Evolutionary conservation across 2,888 invertebrate species (phyloP), one percentile per base, ranked within the genome.

Genomic region (Holacanthella duospinosa): DNA sequence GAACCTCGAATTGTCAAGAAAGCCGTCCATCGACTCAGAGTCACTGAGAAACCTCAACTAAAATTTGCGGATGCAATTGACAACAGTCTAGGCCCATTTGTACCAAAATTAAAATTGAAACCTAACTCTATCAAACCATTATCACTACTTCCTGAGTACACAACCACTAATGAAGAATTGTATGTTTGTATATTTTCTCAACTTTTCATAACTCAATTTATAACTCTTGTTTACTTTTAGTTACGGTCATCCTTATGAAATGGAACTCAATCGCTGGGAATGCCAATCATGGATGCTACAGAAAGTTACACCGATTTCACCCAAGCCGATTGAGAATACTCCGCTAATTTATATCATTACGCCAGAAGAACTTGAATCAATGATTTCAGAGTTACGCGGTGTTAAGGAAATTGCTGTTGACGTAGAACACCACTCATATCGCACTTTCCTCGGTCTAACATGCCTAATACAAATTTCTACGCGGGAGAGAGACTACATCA

Each of bases 381-480:
- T 95, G 54, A 74, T 89, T 1, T 77, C 82, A 1, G 86, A 87
- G 66, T 79, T 99, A 64, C 59, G 64, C 16, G 29, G 61, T 43
- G 64, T 48, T 2, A 61, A 43, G 21, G 70, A 69, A 61, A 62
- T 71, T 2, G 71, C 66, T 2, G 68, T 71, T 2, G 71, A 63
- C 61, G 75, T 79, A 29, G 76, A 85, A 81, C 93, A 95, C 77
- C 95, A 99, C 77, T 87, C 88, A 0, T 94, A 92, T 75, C 82
- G 96, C 64, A 86, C 88, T 0, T 99, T 89, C 77, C 88, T 89
- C 80, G 99, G 97, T 0, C 85, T 97, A 61, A 93, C 96, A 0
- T 99, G 97, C 76, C 81, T 99, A 1, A 86, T 99, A 78, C 97
- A 99, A 80, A 88, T 99, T 72, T 92, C 95, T 0, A 89, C 95